Base-by-base conservation (phyloP, 2,888 invertebrate species). In the Linnaemya tessellans region DNA sequence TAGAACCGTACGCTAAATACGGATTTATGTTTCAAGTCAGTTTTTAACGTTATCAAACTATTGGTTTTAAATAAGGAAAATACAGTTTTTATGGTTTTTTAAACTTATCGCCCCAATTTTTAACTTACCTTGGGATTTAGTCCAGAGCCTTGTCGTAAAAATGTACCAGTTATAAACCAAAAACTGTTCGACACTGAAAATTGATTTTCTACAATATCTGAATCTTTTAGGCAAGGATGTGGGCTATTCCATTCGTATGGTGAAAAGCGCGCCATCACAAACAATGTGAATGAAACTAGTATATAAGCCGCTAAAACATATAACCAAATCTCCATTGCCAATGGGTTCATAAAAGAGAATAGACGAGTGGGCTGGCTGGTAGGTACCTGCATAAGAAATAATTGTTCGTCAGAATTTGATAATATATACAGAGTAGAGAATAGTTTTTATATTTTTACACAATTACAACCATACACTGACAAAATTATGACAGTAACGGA, bases 161-260 rank as follows among this genome's bases (percentile, higher is more conserved):
- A 96, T 46, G 97, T 97, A 60, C 97, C 97, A 15, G 97, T 97
- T 91, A 97, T 97, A 93, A 97, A 97, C 97, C 97, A 97, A 93
- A 97, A 96, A 90, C 94, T 96, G 93, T 98, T 99, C 89, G 98
- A 97, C 75, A 99, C 95, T 87, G 97, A 98, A 94, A 99, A 99
- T 93, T 80, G 80, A 65, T 77, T 77, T 84, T 84, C 79, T 84
- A 80, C 78, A 68, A 65, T 73, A 75, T 75, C 88, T 88, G 7
- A 85, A 88, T n/a, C 87, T 75, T 43, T 87, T 84, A 87, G 84
- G 22, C 58, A 93, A 91, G 89, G 95, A 94, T 90, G 95, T 95
- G 0, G 95, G 95, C 90, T 95, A 95, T 92, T 97, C 97, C 92
- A 96, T 96, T 99, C 82, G 58, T 83, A 83, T 0, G 97, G 97